Conservation (phyloP, 1,140 invertebrate genomes). For the Scaptomyza graminum region DNA sequence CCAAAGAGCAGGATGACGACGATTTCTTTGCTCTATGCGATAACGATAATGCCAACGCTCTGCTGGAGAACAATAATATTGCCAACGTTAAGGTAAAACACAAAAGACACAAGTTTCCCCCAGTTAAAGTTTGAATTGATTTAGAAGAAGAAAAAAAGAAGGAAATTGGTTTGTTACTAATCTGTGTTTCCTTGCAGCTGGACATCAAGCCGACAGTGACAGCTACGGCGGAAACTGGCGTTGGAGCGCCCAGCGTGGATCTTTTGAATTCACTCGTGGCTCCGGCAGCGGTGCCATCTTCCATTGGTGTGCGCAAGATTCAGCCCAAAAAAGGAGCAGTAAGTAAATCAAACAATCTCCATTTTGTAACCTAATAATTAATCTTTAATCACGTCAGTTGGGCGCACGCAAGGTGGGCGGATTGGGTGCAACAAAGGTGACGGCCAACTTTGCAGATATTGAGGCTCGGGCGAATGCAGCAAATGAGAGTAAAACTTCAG, state of each 20-base stretch:
- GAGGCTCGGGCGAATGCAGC: constrained; percentile 94
- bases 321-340: constrained; percentile 88
- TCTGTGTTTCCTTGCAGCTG: constrained; percentile 30
- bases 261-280: constrained; percentile 73
- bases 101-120: constrained; percentile 27
- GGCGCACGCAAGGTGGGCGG: constrained; percentile 93
- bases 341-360: constrained; percentile 60
- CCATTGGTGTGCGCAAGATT: constrained; percentile 88
- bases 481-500: constrained; percentile 87
- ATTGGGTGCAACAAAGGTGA: constrained; percentile 98
- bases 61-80: constrained; percentile 67
- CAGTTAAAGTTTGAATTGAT: constrained; percentile 21
- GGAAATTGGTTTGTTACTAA: neutral
- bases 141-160: neutral
- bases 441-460: constrained; percentile 97
- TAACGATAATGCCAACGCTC: constrained; percentile 72
- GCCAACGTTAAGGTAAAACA: constrained; percentile 42
- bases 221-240: constrained; percentile 37
- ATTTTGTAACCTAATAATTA: neutral
- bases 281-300: constrained; percentile 43
- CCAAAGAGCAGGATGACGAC: constrained; percentile 87
- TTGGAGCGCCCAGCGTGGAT: constrained; percentile 82
- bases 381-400: constrained; percentile 78
- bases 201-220: constrained; percentile 54
- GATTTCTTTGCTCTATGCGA: constrained; percentile 94